Evolutionary conservation across 2,113 vertebrate genomes (phyloP), one percentile per base, ranked within the genome.

Genomic region (Canis aureus): DNA sequence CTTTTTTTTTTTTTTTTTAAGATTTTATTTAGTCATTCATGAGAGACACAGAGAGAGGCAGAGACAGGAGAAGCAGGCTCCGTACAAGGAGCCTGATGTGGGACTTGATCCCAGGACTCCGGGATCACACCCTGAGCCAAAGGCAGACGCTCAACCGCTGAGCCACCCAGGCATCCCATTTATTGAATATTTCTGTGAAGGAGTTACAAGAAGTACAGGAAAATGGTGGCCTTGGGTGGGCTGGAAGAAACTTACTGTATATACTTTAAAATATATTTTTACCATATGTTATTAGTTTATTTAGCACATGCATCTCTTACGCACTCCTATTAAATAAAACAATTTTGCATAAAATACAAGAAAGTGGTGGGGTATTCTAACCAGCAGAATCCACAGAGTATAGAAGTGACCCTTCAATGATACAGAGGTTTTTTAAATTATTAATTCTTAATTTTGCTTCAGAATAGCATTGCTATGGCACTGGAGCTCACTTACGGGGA

Each of bases 401-500:
- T 43, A 35, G 29, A 91, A 64, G 8, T 82, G 29, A 57, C 74
- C 29, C 49, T 92, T 98, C 13, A 87, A 16, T 7, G 16, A 4
- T 74, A 60, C 51, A 93, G 35, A 43, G 43, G 43, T 43, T 43
- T 43, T 1, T 81, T 66, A 38, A 57, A 7, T 43, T 43, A 7
- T 83, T 38, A 8, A 67, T 73, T 51, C 71, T 96, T 87, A 79
- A 73, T 94, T 96, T 62, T 27, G 74, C 49, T 53, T 43, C 96
- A 99, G 99, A 99, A 99, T 98, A 99, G 99, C 1, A 96, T 99
- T 6, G 99, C 99, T 0, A 99, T 99, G 99, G 82, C 99, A 84
- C 97, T 99, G 98, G 99, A 99, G 94, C 97, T 99, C n/a, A 99
- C 99, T 97, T 99, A 99, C 94, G 99, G 99, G 43, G 99, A 99